Evolutionary conservation across 2,797 vertebrate species (phyloP), one percentile per base, ranked within the genome.

Genomic region (Sebastes jordani): DNA sequence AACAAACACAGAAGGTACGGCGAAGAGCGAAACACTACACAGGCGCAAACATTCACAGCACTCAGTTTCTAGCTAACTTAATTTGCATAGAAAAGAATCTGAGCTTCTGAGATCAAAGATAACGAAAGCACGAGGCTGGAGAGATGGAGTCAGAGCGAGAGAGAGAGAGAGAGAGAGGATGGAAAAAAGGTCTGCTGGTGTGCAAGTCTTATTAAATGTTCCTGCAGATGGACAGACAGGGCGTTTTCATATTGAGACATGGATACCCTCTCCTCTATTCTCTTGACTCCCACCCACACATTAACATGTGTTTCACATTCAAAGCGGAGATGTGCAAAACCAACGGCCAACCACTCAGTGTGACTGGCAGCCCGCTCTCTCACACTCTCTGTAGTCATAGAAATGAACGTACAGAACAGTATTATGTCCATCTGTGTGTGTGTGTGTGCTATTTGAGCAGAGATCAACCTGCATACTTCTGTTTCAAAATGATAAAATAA

Each of bases 231-330:
- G 94, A 94, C 90, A 87, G 91, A 93, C 90, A 80, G 94, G 95
- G 94, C 92, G 94, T 95, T 95, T 95, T 95, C 93, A 93, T 93
- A 95, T 93, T 91, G 86, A 95, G 95, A 96, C 95, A 96, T 91
- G 94, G 94, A 96, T 95, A 95, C 95, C 95, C 95, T 94, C 94
- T 95, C 88, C 90, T 93, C 93, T 94, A 93, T 95, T 94, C 95
- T 95, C 94, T 90, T 90, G 93, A 94, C 94, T 95, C 92, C 94
- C 94, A 93, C 94, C 93, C 95, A 95, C 95, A 96, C 94, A 88
- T 93, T 91, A 91, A 95, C 95, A 96, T 96, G 95, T 96, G 95
- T 95, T 96, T 96, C 93, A 86, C 94, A 96, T 96, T 96, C 93
- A 91, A 85, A 90, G 88, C 64, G 74, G 93, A 94, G 95, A 96